Percentiles rank a stretch among this genome's conserved stretches.
Evolutionary conservation across 2,113 vertebrate genomes (phyloP).

Genomic region (Hyaena hyaena): DNA sequence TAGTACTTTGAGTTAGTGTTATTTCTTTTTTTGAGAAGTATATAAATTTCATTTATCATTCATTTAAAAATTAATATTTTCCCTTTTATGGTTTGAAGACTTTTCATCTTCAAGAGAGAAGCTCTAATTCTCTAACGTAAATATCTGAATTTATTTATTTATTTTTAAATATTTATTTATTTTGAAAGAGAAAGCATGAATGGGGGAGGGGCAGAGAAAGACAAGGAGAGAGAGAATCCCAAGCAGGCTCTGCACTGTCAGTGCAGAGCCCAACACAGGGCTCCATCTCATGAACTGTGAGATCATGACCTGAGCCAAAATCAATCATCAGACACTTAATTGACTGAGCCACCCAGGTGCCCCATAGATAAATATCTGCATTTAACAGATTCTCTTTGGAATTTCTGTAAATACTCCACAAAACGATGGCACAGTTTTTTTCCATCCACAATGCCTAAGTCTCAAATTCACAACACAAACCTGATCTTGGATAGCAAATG

Average conservation of each 20-base stretch:
- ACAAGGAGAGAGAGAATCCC: background rate
- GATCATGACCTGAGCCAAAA: background rate
- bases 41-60: background rate
- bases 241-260: background rate
- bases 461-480: background rate
- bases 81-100: background rate
- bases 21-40: background rate
- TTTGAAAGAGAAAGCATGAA: background rate
- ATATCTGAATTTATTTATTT: background rate
- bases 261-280: background rate
- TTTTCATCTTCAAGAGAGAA: background rate
- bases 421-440: background rate
- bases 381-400: background rate
- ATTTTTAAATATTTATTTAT: background rate
- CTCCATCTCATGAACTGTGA: background rate
- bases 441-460: background rate
- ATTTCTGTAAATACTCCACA: background rate
- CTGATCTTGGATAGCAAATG: background rate
- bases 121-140: background rate
- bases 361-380: background rate
- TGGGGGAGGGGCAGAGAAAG: too few relatives aligned
- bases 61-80: background rate
- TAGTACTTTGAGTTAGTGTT: background rate
- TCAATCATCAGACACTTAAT: background rate
- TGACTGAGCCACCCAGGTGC: background rate